Evolutionary conservation across 2,113 vertebrate species (phyloP).

Genomic region (Thalassoma bifasciatum): DNA sequence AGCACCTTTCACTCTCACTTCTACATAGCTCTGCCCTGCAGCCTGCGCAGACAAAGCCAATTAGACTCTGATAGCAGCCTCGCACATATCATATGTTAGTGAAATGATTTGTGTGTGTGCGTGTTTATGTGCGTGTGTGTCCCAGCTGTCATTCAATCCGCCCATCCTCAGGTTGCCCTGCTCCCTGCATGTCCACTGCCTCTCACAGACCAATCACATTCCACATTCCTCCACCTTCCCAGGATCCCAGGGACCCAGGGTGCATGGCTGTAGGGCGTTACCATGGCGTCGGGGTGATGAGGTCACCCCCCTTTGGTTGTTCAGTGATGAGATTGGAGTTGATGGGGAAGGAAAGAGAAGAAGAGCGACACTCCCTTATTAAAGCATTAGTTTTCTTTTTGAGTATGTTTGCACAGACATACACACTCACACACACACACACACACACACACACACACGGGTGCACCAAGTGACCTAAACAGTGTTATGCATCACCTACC

Average conservation of each 20-base stretch:
- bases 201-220: constrained; percentile 46
- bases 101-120: constrained; percentile 14
- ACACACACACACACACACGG: not conserved
- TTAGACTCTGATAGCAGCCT: constrained; percentile 40
- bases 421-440: no score
- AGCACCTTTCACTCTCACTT: constrained; percentile 48
- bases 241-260: constrained; percentile 66
- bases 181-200: constrained; percentile 46
- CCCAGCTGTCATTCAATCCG: constrained; percentile 68
- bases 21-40: constrained; percentile 33
- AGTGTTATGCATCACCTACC: not conserved
- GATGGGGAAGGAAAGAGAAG: constrained; percentile 21
- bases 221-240: constrained; percentile 75
- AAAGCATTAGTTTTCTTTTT: not conserved
- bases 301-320: constrained; percentile 61
- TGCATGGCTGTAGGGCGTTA: constrained; percentile 68
- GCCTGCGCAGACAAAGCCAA: constrained; percentile 45
- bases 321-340: constrained; percentile 60
- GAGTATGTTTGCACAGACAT: not conserved
- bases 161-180: constrained; percentile 46
- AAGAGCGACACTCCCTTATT: not conserved
- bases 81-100: constrained; percentile 26
- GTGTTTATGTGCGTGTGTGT: constrained; percentile 23
- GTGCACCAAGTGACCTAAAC: not conserved
- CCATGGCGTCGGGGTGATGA: constrained; percentile 64